These are phyloP conservation scores for Cololabis saira DNA, from an alignment of 2,113 vertebrate species.

Conservation along the genomic window DNA sequence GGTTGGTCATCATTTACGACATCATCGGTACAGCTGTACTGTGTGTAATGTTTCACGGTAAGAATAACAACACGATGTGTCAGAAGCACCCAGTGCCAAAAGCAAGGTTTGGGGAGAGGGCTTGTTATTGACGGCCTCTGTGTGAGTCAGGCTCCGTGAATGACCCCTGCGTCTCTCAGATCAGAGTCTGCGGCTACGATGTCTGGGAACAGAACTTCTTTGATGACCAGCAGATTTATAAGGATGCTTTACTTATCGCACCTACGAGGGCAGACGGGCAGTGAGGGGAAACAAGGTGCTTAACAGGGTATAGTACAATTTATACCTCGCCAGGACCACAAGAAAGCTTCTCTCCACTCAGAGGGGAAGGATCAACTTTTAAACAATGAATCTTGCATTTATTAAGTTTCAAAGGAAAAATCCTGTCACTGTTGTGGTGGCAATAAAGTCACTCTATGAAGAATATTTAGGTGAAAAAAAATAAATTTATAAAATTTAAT, in stretches of 20 bases:
- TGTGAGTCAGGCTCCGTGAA: conserved; percentile 57
- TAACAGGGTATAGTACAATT: conserved; percentile 51
- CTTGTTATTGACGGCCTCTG: conserved; percentile 61
- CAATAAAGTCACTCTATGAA: background rate
- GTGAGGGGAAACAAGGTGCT: conserved; percentile 35
- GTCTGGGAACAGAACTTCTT: conserved; percentile 69
- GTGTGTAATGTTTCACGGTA: conserved; percentile 58
- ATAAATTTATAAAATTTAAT: background rate
- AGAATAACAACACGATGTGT: conserved; percentile 65
- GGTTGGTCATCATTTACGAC: conserved; percentile 55
- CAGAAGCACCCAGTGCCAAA: conserved; percentile 24
- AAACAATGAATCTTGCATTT: conserved; percentile 49
- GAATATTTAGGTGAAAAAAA: background rate
- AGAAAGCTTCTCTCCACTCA: conserved; percentile 51
- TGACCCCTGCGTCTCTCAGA: conserved; percentile 63
- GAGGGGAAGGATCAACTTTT: conserved; percentile 53
- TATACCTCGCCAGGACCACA: conserved; percentile 46
- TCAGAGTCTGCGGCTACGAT: conserved; percentile 51
- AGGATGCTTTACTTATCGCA: conserved; percentile 61
- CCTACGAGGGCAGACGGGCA: conserved; percentile 46
- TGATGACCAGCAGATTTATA: conserved; percentile 74
- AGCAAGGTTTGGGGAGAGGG: conserved; percentile 19
- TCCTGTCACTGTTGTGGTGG: background rate
- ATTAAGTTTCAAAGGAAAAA: conserved; percentile 34
- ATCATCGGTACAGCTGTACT: conserved; percentile 36